Base-by-base conservation (phyloP, 2,113 vertebrate species). In the Pelecanus crispus region DNA sequence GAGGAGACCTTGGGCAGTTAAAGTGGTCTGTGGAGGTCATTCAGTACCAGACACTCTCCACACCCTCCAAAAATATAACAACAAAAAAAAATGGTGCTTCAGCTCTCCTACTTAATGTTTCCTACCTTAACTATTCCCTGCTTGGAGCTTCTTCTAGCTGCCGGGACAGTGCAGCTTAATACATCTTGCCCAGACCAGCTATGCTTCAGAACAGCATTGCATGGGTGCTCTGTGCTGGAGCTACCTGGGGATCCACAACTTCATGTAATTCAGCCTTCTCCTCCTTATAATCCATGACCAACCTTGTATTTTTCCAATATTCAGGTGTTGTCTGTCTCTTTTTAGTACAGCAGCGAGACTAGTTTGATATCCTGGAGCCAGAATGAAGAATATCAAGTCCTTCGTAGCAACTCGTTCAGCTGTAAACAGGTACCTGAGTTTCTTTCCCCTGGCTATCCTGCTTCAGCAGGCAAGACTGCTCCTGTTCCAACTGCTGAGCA, bases 181-280 rank as follows among this genome's bases (percentile, higher is more conserved):
- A 44, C 1, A 5, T 83, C 16, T 25, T 42, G 22, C 9, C 65
- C 8, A 53, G n/a, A 61, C 4, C 31, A 80, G 29, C 17, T 21
- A 6, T 2, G 5, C 19, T 67, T 80, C 52, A 85, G 47, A 79
- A 38, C 3, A 45, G 24, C 8, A 36, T 15, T 71, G 26, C 34
- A 13, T 2, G 10, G 9, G 9, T 88, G 14, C 40, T 73, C 53
- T 1, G 2, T 49, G 14, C 1, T 2, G 20, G 31, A 87, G 17
- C 11, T 31, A 42, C 31, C 66, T 0, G 0, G 17, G 38, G 25
- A 83, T 7, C 2, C 20, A 34, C 17, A 61, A 8, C 8, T 61
- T 72, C 9, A 17, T 6, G 6, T 16, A 42, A 47, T 58, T 81
- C 26, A 59, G 26, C 16, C 15, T 88, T 66, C 21, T 88, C 15